These are phyloP conservation scores for Sorex maritimensis DNA, from an alignment of 2,797 vertebrate species.

Conservation along the genomic window DNA sequence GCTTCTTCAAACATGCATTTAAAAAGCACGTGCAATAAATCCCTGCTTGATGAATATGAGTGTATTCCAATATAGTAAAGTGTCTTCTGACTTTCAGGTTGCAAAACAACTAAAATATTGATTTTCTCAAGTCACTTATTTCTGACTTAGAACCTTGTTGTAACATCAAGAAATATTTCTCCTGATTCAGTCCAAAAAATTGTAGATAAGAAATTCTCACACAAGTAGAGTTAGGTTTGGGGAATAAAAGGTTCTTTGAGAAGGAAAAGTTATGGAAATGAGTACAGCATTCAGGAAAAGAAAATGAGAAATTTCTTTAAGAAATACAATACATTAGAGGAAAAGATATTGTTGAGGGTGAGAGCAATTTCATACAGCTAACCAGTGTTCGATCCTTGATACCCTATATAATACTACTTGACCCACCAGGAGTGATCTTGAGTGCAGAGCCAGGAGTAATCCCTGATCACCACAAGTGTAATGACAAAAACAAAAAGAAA, in stretches of 20 bases:
- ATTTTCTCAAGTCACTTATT: not conserved
- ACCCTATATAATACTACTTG: too few species aligned
- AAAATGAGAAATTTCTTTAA: not conserved
- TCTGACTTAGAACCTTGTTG: not conserved
- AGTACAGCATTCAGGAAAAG: not conserved
- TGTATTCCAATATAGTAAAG: not conserved
- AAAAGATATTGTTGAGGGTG: not conserved
- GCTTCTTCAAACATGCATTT: constrained; percentile 71
- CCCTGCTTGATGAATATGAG: not conserved
- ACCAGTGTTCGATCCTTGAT: too few species aligned
- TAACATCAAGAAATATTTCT: not conserved
- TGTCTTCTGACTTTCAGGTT: not conserved
- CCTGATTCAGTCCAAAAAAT: not conserved
- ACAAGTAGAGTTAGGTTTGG: rapidly evolving
- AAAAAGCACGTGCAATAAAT: constrained; percentile 58
- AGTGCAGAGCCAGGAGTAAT: too few species aligned
- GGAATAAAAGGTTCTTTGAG: not conserved
- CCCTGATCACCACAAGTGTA: too few species aligned
- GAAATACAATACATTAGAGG: not conserved
- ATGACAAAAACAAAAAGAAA: too few species aligned
- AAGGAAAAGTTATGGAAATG: not conserved
- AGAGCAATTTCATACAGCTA: too few species aligned
- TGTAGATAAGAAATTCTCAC: not conserved
- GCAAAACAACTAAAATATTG: constrained; percentile 12
- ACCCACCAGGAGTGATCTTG: too few species aligned